These are phyloP conservation scores for Xiphorhynchus elegans DNA, from an alignment of 2,113 vertebrate species.

Conservation along the genomic window DNA sequence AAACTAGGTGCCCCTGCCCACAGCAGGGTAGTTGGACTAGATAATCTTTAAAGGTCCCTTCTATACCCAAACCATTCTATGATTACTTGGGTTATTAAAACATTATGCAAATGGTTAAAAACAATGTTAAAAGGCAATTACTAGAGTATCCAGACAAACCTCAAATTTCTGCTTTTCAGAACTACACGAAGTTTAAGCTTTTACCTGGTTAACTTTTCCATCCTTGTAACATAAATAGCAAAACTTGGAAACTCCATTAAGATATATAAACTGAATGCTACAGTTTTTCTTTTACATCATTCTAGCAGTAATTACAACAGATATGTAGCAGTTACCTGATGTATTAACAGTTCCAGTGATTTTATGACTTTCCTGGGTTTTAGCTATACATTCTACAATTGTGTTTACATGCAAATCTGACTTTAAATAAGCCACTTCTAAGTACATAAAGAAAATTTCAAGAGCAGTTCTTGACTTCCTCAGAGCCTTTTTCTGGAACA, in stretches of 20 bases:
- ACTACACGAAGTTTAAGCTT: neutral
- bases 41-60: neutral
- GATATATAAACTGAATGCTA: neutral
- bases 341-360: neutral
- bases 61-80: neutral
- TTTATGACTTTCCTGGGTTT: neutral
- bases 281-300: neutral
- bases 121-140: neutral
- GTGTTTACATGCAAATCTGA: neutral
- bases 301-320: neutral
- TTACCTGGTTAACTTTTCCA: neutral
- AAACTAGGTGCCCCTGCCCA: neutral
- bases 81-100: neutral
- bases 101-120: neutral
- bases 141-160: neutral
- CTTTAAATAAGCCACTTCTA: neutral
- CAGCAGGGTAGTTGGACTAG: fast-evolving
- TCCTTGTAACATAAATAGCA: neutral
- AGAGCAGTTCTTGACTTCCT: neutral
- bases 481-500: neutral
- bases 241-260: neutral
- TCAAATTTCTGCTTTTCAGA: neutral
- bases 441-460: neutral
- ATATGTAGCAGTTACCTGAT: neutral
- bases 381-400: neutral